Conservation (phyloP, 1,140 invertebrate species). For the Olivierus martensii region DNA sequence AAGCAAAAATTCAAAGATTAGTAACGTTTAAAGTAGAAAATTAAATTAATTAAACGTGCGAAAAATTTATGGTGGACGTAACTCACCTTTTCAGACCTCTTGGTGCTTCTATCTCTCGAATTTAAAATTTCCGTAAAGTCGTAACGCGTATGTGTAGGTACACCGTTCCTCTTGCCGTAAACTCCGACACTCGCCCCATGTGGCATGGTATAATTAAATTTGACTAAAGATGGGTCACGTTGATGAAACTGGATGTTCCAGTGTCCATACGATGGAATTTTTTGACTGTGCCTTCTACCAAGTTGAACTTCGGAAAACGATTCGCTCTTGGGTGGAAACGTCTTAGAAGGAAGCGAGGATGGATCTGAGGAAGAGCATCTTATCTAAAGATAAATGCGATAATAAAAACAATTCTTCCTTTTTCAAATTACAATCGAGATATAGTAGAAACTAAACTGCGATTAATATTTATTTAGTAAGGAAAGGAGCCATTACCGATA, state of each 20-base stretch:
- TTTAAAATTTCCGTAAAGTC: conserved; percentile 66
- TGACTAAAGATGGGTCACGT: conserved; percentile 71
- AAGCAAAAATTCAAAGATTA: no score
- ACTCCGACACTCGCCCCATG: conserved; percentile 85
- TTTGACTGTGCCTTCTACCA: conserved; percentile 55
- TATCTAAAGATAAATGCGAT: neutral
- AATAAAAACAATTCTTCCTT: neutral
- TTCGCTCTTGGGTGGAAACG: conserved; percentile 9
- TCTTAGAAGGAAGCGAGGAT: conserved; percentile 2
- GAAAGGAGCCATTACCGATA: neutral
- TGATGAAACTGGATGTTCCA: conserved; percentile 82
- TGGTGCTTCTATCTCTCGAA: conserved; percentile 4
- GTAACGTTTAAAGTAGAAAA: no score
- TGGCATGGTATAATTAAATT: conserved; percentile 75
- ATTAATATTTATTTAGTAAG: neutral
- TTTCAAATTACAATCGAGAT: neutral
- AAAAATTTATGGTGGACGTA: neutral
- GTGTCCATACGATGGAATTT: conserved; percentile 72
- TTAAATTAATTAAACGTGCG: no score
- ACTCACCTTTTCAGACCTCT: conserved; percentile 13
- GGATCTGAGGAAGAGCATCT: neutral
- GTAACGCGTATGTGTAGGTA: conserved; percentile 86
- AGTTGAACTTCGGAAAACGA: conserved; percentile 47
- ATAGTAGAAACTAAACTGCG: neutral
- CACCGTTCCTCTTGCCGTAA: conserved; percentile 69